Conservation (phyloP, 1,140 invertebrate genomes). For the Drosophila yakuba region DNA sequence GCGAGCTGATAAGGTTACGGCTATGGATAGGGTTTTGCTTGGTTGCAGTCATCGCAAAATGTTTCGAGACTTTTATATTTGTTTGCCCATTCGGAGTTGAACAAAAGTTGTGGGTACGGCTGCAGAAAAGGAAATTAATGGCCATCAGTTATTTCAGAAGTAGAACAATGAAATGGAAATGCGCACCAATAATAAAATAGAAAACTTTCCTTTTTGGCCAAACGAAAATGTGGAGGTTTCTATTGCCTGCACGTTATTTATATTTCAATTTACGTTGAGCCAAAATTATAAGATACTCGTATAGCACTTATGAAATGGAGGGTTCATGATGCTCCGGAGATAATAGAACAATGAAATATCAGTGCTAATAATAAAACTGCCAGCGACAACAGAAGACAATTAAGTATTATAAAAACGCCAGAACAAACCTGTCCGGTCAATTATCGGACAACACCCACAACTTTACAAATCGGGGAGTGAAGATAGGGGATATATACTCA, state of each 20-base stretch:
- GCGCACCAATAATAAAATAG: background rate
- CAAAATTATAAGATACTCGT: background rate
- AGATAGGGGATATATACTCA: background rate
- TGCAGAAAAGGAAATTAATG: slow-evolving; percentile 19
- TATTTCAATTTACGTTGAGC: background rate
- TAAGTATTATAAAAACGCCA: slow-evolving; percentile 71
- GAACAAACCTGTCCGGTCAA: slow-evolving; percentile 62
- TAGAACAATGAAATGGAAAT: slow-evolving; percentile 11
- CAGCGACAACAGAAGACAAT: slow-evolving; percentile 67
- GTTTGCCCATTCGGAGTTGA: slow-evolving; percentile 16
- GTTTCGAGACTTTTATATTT: slow-evolving; percentile 21
- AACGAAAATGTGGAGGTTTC: too few species aligned
- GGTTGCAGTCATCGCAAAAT: slow-evolving; percentile 22
- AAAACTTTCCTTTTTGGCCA: too few species aligned
- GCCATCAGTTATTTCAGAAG: background rate
- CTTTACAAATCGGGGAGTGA: background rate
- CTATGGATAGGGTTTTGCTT: slow-evolving; percentile 26
- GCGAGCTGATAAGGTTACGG: slow-evolving; percentile 42
- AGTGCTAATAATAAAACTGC: slow-evolving; percentile 39
- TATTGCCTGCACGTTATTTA: background rate
- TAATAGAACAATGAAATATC: slow-evolving; percentile 24
- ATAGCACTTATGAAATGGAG: background rate
- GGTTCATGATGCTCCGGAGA: background rate
- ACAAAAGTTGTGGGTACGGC: slow-evolving; percentile 5
- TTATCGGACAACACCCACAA: slow-evolving; percentile 60